These are phyloP conservation scores for Bergia puertoricense DNA, from an alignment of 92 coral and sea anemone genomes.

Conservation along the genomic window DNA sequence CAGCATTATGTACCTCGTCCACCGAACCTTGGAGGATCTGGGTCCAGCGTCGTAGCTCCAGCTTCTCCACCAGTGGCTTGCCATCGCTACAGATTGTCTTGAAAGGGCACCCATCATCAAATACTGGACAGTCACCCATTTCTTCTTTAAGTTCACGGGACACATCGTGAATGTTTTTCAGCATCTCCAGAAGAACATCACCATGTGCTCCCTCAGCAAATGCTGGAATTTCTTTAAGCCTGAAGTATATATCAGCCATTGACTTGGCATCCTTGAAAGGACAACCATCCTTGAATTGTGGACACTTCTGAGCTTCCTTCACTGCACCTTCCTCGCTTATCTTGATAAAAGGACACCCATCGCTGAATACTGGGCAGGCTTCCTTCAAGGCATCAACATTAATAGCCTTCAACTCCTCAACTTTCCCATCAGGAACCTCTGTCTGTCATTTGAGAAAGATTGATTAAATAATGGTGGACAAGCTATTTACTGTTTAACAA, in stretches of 20 bases:
- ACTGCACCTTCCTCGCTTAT: constrained; percentile 60
- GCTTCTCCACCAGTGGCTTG: constrained; percentile 78
- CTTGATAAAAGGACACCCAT: constrained; percentile 90
- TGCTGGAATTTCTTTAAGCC: constrained; percentile 72
- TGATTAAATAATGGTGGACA: background rate
- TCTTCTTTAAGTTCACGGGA: constrained; percentile 77
- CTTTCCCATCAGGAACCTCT: constrained; percentile 70
- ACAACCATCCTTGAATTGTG: constrained; percentile 91
- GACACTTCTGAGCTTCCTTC: constrained; percentile 82
- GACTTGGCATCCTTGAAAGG: constrained; percentile 78
- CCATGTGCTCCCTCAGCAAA: constrained; percentile 82
- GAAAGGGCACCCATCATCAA: constrained; percentile 95
- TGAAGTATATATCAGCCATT: constrained; percentile 75
- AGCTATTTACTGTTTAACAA: no score
- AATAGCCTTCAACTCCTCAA: constrained; percentile 55
- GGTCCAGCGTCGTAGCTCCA: constrained; percentile 82
- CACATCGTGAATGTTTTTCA: constrained; percentile 77
- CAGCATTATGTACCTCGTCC: constrained; percentile 51
- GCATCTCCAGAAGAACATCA: constrained; percentile 71
- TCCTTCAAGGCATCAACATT: constrained; percentile 74
- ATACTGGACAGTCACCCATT: constrained; percentile 92
- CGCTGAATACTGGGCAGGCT: constrained; percentile 89
- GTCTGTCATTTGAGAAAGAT: constrained; percentile 48
- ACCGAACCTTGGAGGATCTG: constrained; percentile 68
- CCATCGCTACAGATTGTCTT: constrained; percentile 96